Conservation (phyloP, 1,140 invertebrate species). For the Triops longicaudatus region DNA sequence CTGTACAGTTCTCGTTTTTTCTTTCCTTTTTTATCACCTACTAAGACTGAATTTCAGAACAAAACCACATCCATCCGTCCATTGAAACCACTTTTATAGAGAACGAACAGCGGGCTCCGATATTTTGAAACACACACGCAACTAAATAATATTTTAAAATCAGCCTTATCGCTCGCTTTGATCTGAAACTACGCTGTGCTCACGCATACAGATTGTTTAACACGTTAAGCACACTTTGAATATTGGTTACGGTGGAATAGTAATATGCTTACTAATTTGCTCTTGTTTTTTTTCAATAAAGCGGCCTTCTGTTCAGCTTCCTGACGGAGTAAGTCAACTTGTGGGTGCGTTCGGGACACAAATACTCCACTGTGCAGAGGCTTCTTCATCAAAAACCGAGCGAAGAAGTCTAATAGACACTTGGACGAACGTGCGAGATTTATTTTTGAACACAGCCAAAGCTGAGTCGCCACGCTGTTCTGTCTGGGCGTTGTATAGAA, state of each 20-base stretch:
- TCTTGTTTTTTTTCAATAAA: background rate
- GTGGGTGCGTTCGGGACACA: constrained; percentile 9
- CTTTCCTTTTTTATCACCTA: background rate
- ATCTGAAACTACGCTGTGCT: background rate
- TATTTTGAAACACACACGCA: background rate
- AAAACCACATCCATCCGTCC: background rate
- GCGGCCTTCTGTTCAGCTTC: background rate
- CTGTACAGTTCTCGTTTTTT: background rate
- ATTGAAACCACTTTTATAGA: background rate
- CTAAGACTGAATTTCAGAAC: background rate
- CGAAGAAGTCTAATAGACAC: background rate
- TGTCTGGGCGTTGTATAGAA: background rate
- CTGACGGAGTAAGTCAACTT: background rate
- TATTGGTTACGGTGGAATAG: background rate
- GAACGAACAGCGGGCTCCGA: background rate
- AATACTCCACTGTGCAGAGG: constrained; percentile 4
- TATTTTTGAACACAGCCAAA: constrained; percentile 8
- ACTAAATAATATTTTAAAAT: background rate
- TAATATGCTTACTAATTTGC: constrained; percentile 10
- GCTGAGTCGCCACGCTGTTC: background rate
- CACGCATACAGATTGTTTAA: background rate
- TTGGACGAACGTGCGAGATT: constrained; percentile 1
- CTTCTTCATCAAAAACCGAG: background rate
- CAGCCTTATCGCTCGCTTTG: background rate
- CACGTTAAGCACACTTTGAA: background rate